phyloP scores from a whole-genome alignment of 37 sponge, comb jelly and placozoan genomes.

The Agelas oroides region DNA sequence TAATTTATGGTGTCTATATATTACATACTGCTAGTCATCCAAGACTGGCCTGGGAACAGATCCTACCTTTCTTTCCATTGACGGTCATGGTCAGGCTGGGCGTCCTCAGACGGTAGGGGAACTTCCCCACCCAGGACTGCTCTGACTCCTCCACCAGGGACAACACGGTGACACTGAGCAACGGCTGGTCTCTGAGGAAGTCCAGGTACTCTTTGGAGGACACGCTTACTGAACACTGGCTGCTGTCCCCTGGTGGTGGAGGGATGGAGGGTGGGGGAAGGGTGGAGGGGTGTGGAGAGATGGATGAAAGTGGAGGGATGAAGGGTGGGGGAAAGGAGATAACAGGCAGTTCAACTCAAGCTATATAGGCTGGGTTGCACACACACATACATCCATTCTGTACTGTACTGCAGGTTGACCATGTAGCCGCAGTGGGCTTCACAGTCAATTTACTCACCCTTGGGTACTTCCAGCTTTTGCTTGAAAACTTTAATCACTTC shows the following conservation, averaged over 20 bases:
- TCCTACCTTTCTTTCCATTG: constrained; percentile 27
- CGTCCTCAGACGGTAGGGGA: constrained; percentile 3
- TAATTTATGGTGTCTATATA: no score
- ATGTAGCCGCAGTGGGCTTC: no score
- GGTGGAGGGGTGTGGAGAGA: not conserved
- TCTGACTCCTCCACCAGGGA: constrained; percentile 38
- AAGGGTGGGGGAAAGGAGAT: no score
- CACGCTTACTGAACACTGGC: not conserved
- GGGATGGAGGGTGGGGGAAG: no score
- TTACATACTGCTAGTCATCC: no score
- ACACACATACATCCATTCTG: no score
- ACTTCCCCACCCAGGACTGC: constrained; percentile 33
- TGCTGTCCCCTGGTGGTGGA: not conserved
- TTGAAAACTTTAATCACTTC: not conserved
- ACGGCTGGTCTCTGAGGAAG: constrained; percentile 30
- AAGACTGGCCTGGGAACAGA: no score
- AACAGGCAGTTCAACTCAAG: no score
- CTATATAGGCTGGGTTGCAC: no score
- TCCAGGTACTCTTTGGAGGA: constrained; percentile 16
- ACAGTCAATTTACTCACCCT: no score
- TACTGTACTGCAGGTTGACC: no score
- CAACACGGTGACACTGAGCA: constrained; percentile 35
- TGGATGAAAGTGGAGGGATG: not conserved
- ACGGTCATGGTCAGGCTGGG: constrained; percentile 17
- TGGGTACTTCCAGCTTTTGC: not conserved